Evolutionary conservation across 2,888 invertebrate genomes (phyloP).

Genomic region (Apamea sordens): DNA sequence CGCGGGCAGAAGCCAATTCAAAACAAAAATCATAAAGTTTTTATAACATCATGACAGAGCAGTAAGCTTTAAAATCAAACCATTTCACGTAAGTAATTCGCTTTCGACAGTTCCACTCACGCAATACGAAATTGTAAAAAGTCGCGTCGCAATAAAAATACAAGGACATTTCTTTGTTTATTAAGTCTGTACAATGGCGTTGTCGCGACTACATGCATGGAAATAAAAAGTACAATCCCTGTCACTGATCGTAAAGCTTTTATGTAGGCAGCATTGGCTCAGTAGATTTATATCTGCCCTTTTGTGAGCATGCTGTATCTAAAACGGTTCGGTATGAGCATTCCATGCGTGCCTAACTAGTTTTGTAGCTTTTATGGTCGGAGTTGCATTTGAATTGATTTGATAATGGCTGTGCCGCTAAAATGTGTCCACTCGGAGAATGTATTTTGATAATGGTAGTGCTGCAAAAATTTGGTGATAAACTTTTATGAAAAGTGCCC

Average conservation of each 20-base stretch:
- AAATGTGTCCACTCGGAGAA: slow-evolving; percentile 5
- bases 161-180: slow-evolving; percentile 54
- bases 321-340: slow-evolving; percentile 18
- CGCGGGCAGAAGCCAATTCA: neutral
- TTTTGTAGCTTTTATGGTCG: slow-evolving; percentile 37
- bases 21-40: slow-evolving; percentile 3
- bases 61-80: slow-evolving; percentile 28
- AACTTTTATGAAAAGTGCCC: neutral
- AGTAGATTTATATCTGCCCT: slow-evolving; percentile 48
- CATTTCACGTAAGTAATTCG: slow-evolving; percentile 37
- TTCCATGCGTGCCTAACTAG: slow-evolving; percentile 21
- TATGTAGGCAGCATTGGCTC: slow-evolving; percentile 42
- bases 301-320: slow-evolving; percentile 13
- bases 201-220: slow-evolving; percentile 39
- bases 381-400: slow-evolving; percentile 27
- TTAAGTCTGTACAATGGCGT: slow-evolving; percentile 26
- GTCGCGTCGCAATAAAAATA: slow-evolving; percentile 51
- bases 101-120: slow-evolving; percentile 18
- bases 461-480: neutral
- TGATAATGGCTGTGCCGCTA: neutral
- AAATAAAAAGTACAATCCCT: slow-evolving; percentile 52
- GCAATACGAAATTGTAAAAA: slow-evolving; percentile 36
- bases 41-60: neutral
- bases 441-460: slow-evolving; percentile 8
- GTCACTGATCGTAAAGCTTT: slow-evolving; percentile 55